Conservation (phyloP, 2,888 invertebrate species). For the Callosobruchus maculatus region DNA sequence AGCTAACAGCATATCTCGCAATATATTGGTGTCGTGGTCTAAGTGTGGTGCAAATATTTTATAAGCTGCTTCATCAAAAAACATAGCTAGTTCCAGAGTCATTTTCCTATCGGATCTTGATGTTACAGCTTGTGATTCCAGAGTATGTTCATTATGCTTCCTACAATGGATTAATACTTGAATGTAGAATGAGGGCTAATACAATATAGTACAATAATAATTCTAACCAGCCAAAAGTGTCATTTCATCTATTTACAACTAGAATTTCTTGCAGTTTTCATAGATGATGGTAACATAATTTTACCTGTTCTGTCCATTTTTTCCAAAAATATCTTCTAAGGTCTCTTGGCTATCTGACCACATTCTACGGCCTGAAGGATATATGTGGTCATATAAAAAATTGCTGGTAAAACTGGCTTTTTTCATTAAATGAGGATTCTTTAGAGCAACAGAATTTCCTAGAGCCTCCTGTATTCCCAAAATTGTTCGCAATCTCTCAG, state of each 20-base stretch:
- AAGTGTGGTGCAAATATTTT: constrained; percentile 67
- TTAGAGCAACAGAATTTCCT: constrained; percentile 25
- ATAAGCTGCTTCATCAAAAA: constrained; percentile 72
- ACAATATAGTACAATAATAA: no score
- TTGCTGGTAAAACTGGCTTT: constrained; percentile 52
- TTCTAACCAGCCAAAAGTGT: no score
- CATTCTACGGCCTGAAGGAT: constrained; percentile 25
- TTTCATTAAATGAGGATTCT: constrained; percentile 57
- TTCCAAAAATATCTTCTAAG: not conserved
- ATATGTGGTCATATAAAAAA: constrained; percentile 46
- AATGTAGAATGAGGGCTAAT: no score
- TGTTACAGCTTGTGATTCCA: constrained; percentile 10
- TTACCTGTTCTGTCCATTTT: not conserved
- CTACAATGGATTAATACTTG: no score
- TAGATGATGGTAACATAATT: no score
- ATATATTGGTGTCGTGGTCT: constrained; percentile 60
- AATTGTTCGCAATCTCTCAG: constrained; percentile 43
- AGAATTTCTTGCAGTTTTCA: no score
- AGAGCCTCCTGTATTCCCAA: constrained; percentile 45
- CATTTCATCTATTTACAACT: no score
- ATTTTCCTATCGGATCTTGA: constrained; percentile 37
- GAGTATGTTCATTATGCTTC: not conserved
- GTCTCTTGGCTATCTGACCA: constrained; percentile 18
- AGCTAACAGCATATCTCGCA: constrained; percentile 73
- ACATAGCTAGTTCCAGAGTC: constrained; percentile 69